Conservation (phyloP, 1,140 invertebrate species). For the Aplysia californica region DNA sequence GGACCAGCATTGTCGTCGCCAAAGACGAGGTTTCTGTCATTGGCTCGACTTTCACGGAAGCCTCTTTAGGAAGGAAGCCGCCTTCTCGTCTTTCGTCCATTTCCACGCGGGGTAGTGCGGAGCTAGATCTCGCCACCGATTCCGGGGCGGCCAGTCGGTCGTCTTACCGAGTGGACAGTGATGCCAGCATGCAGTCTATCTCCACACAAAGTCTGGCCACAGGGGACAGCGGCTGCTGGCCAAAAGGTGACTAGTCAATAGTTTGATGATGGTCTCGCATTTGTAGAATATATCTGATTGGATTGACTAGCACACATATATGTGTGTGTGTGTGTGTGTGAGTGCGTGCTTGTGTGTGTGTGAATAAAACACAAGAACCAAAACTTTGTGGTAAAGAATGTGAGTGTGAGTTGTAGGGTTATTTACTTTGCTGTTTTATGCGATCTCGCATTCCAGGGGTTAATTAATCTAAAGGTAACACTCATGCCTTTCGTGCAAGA, state of each 20-base stretch:
- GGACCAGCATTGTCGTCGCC: neutral
- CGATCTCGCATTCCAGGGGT: too few species aligned
- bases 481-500: too few species aligned
- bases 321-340: too few species aligned
- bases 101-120: neutral
- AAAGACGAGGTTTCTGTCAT: neutral
- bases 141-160: constrained; percentile 19
- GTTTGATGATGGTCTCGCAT: too few species aligned
- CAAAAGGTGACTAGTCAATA: neutral
- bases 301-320: too few species aligned
- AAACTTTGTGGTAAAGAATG: too few species aligned
- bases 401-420: too few species aligned
- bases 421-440: too few species aligned
- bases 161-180: constrained; percentile 21
- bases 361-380: too few species aligned
- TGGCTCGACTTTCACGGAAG: neutral
- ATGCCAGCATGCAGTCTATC: constrained; percentile 8
- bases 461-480: too few species aligned
- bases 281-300: too few species aligned
- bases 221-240: constrained; percentile 20
- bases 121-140: neutral
- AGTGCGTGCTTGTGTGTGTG: too few species aligned
- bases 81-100: neutral
- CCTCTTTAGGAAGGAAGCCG: neutral
- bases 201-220: constrained; percentile 5